Percentiles rank a stretch among this genome's conserved stretches.
These are phyloP conservation scores for Ariopsis seemanni DNA, from an alignment of 2,113 vertebrate genomes.

Conservation along the genomic window DNA sequence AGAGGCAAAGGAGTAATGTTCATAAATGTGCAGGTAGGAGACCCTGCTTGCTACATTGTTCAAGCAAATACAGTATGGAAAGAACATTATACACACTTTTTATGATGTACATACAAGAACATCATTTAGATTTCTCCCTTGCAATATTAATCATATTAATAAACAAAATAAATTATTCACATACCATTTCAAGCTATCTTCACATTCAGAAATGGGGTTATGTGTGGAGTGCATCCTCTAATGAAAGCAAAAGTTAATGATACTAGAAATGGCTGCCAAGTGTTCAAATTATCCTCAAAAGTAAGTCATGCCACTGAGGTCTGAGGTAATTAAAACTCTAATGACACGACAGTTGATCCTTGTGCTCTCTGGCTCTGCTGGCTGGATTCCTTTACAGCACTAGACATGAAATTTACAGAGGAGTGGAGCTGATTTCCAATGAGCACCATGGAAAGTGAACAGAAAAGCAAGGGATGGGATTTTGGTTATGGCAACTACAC, in stretches of 20 bases:
- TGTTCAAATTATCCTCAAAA: slow-evolving; percentile 6
- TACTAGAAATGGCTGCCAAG: slow-evolving; percentile 3
- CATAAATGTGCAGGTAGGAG: neutral
- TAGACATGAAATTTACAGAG: neutral
- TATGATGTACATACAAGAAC: neutral
- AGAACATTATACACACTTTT: neutral
- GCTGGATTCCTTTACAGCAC: slow-evolving; percentile 1
- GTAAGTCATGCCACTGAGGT: neutral
- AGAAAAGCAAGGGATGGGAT: slow-evolving; percentile 1
- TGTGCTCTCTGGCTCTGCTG: slow-evolving; percentile 26
- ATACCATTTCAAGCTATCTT: neutral
- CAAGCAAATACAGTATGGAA: neutral
- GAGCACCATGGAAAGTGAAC: slow-evolving; percentile 27
- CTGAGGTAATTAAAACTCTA: slow-evolving; percentile 37
- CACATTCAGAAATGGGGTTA: neutral
- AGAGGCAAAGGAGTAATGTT: too few relatives aligned
- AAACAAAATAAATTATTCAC: neutral
- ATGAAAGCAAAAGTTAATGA: slow-evolving; percentile 32
- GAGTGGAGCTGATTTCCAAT: neutral
- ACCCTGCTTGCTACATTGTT: neutral
- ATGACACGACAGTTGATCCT: slow-evolving; percentile 20
- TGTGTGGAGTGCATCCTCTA: slow-evolving; percentile 4
- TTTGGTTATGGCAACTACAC: neutral
- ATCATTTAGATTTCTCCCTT: neutral
- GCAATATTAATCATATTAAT: neutral